Evolutionary conservation across 2,888 invertebrate genomes (phyloP), one percentile per base, ranked within the genome.

Genomic region (Trisateles emortualis): DNA sequence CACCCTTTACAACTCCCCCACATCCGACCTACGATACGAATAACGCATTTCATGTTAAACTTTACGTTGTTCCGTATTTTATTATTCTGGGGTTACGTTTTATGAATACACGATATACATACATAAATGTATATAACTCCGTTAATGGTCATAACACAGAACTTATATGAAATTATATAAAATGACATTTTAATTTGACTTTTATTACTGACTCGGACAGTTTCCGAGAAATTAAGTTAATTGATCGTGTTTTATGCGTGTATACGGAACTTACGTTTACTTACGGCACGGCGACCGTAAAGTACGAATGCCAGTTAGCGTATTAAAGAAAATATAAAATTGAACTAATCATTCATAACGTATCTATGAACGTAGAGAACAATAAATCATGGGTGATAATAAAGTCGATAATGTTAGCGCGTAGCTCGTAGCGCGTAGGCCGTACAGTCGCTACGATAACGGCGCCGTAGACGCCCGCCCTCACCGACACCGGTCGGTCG

Each of bases 361-460:
- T 43, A 42, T 8, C 19, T 33, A 53, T 24, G 35, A 55, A 14
- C 33, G 51, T 54, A 54, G 16, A 51, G 29, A 30, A 29, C 24
- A 47, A 61, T 60, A 64, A 54, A 57, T 56, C 30, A 19, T 43
- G 39, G 38, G 52, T 43, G 54, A 51, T 61, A 64, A 46, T 44
- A 53, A 43, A 41, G 47, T 56, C 52, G 54, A 71, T 68, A 68
- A 50, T 52, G 47, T 29, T 35, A 3, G 41, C 43, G 49, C 64
- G 69, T 72, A 70, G 45, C 58, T 41, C 63, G 71, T 74, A 72
- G 70, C 51, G 52, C 79, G 86, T 82, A 83, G 74, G 64, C 22
- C 81, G 86, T 85, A 85, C 84, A 83, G 85, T 84, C 59, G 81
- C 87, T 87, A 89, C 89, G 83, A 62, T 39, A 45, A 51, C 59